A percentile compares a stretch with the other conserved stretches of the same genome.
Conservation (phyloP, 2,113 vertebrate genomes). For the Herpetotheres cachinnans region DNA sequence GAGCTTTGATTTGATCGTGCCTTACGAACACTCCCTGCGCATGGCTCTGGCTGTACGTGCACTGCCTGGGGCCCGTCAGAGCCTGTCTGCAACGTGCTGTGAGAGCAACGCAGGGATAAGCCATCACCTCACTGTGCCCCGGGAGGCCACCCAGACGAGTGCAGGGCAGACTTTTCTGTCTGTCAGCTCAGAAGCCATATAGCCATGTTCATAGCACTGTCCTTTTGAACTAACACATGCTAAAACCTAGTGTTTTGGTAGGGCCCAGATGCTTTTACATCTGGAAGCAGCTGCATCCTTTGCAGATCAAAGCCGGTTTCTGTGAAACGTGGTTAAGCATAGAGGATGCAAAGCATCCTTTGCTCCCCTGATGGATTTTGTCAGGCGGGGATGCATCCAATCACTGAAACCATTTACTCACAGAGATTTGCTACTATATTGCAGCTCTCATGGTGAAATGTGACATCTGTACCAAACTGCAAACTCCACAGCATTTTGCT, state of each 20-base stretch:
- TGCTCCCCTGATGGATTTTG: background rate
- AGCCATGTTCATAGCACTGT: background rate
- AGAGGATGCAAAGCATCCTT: background rate
- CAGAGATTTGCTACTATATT: background rate
- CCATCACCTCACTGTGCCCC: background rate
- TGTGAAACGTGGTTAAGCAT: background rate
- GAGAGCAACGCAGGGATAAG: background rate
- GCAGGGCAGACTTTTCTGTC: background rate
- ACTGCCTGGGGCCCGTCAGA: background rate
- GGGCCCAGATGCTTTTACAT: background rate
- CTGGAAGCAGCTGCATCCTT: background rate
- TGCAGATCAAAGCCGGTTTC: background rate
- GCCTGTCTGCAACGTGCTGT: background rate
- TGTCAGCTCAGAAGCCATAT: fast-evolving
- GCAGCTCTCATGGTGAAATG: background rate
- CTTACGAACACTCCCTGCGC: background rate
- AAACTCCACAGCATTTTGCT: background rate
- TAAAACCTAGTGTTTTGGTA: background rate
- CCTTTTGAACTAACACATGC: background rate
- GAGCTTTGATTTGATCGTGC: background rate
- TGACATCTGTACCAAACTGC: background rate
- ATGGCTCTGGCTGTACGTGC: background rate
- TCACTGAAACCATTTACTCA: background rate
- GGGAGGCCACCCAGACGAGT: fast-evolving
- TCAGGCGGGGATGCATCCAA: background rate